These are phyloP conservation scores for Grantiella picta DNA, from an alignment of 2,113 vertebrate species.

Conservation along the genomic window DNA sequence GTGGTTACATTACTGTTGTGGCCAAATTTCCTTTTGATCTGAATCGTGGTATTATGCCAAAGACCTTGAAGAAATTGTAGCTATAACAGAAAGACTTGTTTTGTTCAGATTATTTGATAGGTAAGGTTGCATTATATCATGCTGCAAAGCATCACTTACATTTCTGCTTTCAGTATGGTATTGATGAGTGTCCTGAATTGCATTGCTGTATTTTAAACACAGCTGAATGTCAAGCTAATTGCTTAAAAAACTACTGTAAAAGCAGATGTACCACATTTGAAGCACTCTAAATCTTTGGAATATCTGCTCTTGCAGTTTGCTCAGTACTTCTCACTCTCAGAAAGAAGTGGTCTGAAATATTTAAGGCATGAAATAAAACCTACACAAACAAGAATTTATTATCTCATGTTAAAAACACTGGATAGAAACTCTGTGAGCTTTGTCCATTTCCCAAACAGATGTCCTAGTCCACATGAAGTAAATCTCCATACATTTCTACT, in stretches of 20 bases:
- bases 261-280: not conserved
- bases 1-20: not conserved
- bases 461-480: not conserved
- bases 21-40: not conserved
- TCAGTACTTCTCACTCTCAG: not conserved
- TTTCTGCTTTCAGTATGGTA: not conserved
- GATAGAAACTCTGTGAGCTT: not conserved
- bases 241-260: not conserved
- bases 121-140: not conserved
- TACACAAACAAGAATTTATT: not conserved
- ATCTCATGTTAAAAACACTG: not conserved
- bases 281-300: not conserved
- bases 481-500: not conserved
- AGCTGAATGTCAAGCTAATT: not conserved
- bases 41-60: not conserved
- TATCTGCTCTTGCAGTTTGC: not conserved
- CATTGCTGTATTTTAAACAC: not conserved
- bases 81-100: not conserved
- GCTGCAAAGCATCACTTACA: not conserved
- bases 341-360: not conserved
- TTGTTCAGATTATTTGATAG: not conserved
- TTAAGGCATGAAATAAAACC: not conserved
- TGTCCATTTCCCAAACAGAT: not conserved
- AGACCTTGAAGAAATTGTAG: not conserved
- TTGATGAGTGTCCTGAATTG: not conserved